These are phyloP conservation scores for Microchirus variegatus DNA, from an alignment of 2,797 vertebrate species.

Conservation along the genomic window DNA sequence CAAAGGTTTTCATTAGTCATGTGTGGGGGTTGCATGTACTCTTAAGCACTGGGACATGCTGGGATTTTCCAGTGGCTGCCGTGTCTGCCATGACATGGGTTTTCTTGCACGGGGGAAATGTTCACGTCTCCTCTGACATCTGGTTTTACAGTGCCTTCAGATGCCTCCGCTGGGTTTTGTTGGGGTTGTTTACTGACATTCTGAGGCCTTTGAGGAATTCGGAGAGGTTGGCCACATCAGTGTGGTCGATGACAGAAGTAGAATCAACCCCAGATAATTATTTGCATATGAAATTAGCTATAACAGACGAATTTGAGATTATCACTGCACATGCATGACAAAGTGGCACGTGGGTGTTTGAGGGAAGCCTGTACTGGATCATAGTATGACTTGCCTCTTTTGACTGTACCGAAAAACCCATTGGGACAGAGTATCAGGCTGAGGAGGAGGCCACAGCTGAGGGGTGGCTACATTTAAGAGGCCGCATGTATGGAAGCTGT, in stretches of 20 bases:
- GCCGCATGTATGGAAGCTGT: conserved; percentile 31
- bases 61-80: conserved; percentile 61
- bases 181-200: conserved; percentile 56
- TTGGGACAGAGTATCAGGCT: conserved; percentile 24
- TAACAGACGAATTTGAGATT: conserved; percentile 20
- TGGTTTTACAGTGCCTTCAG: conserved; percentile 43
- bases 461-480: conserved; percentile 42
- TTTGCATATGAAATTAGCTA: conserved; percentile 50
- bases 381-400: conserved; percentile 24
- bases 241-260: conserved; percentile 34
- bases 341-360: conserved; percentile 16
- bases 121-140: conserved; percentile 57
- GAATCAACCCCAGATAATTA: conserved; percentile 48
- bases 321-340: conserved; percentile 25
- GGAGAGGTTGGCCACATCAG: conserved; percentile 40
- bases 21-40: conserved; percentile 13
- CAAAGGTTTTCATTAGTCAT: conserved; percentile 60
- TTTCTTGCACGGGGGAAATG: conserved; percentile 42
- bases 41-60: conserved; percentile 15
- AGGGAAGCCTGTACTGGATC: conserved; percentile 16
- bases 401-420: conserved; percentile 12
- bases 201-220: conserved; percentile 45
- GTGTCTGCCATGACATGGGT: conserved; percentile 40
- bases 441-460: conserved; percentile 14
- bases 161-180: conserved; percentile 21